Conservation (phyloP, 2,888 invertebrate genomes). For the Idaea straminata region DNA sequence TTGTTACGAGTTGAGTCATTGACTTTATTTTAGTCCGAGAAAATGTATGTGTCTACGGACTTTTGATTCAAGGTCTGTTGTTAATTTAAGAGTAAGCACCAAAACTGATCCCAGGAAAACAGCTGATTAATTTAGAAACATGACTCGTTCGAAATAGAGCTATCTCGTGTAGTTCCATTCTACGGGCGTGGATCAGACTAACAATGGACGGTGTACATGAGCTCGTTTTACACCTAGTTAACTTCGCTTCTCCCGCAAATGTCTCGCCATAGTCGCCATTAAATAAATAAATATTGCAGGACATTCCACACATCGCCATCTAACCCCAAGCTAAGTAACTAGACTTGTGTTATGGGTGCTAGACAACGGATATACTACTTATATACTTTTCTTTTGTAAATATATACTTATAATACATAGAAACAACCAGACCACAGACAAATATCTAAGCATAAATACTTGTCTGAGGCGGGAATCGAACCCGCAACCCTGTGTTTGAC, state of each 20-base stretch:
- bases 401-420: too few species aligned
- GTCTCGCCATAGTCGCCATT: background rate
- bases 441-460: too few species aligned
- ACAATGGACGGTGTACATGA: constrained; percentile 41
- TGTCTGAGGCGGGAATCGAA: too few species aligned
- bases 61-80: background rate
- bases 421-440: too few species aligned
- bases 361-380: too few species aligned
- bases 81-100: background rate
- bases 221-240: constrained; percentile 71
- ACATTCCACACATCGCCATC: too few species aligned
- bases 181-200: background rate
- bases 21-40: background rate
- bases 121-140: background rate
- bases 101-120: background rate
- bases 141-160: background rate
- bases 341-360: too few species aligned
- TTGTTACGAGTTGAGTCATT: background rate
- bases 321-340: too few species aligned
- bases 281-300: constrained; percentile 4
- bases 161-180: background rate
- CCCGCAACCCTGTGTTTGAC: too few species aligned
- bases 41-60: background rate
- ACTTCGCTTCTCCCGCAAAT: constrained; percentile 41
- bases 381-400: too few species aligned